phyloP scores from a whole-genome alignment of 2,113 vertebrate species.

The Vidua chalybeata region DNA sequence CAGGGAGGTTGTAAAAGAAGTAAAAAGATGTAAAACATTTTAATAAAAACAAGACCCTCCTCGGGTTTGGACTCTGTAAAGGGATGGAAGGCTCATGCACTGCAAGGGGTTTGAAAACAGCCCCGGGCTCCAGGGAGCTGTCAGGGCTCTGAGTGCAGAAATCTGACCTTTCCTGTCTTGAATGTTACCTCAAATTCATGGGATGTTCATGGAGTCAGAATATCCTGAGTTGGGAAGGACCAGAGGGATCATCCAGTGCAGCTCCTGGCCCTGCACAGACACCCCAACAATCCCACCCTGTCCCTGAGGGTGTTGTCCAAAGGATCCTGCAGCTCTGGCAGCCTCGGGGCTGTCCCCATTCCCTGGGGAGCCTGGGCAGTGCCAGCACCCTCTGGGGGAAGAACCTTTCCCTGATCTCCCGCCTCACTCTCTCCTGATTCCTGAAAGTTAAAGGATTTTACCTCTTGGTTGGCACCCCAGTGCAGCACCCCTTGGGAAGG shows the following conservation, averaged over 20 bases:
- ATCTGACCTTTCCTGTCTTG: not conserved
- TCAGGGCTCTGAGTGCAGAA: not conserved
- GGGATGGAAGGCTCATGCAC: not conserved
- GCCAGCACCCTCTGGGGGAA: not conserved
- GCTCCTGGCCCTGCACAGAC: not conserved
- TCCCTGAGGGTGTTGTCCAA: rapidly evolving
- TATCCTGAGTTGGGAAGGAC: not conserved
- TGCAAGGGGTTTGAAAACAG: not conserved
- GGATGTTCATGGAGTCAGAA: not conserved
- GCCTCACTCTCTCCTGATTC: not conserved
- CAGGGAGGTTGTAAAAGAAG: not conserved
- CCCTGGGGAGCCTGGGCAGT: not conserved
- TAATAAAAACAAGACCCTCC: conserved; percentile 51
- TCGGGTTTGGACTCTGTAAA: not conserved
- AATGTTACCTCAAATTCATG: rapidly evolving
- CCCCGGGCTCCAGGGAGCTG: not conserved
- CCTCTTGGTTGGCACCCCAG: not conserved
- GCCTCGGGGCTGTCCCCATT: not conserved
- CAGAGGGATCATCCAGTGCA: not conserved
- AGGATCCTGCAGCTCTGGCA: not conserved
- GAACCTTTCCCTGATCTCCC: not conserved
- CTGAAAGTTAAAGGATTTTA: not conserved
- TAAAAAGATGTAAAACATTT: conserved; percentile 22
- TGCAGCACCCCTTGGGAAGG: rapidly evolving
- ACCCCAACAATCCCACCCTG: not conserved